A percentile compares a stretch with the other conserved stretches of the same genome.
Evolutionary conservation across 1,140 invertebrate species (phyloP).

Genomic region (Colletes latitarsis): DNA sequence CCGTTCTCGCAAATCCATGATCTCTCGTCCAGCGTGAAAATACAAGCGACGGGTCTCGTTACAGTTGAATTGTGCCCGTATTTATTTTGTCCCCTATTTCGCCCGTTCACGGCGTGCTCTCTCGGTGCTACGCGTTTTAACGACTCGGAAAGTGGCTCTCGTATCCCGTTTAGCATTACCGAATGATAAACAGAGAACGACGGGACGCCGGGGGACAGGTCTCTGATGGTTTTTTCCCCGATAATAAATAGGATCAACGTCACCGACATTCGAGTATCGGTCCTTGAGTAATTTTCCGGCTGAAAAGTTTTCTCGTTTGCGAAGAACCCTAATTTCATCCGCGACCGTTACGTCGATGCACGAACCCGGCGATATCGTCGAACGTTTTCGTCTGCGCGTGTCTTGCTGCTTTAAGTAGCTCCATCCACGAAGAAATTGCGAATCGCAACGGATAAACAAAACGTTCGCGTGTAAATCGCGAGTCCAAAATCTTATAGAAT

Average conservation of each 20-base stretch:
- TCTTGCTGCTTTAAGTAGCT: neutral
- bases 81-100: conserved; percentile 37
- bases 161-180: neutral
- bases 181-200: neutral
- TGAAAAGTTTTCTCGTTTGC: conserved; percentile 45
- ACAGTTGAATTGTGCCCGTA: conserved; percentile 52
- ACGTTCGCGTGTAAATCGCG: too few species aligned
- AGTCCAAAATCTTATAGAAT: too few species aligned
- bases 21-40: conserved; percentile 44
- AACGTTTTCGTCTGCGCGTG: conserved; percentile 8
- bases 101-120: neutral
- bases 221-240: neutral
- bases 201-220: too few species aligned
- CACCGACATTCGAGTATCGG: conserved; percentile 1
- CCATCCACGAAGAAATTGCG: too few species aligned
- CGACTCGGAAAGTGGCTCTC: conserved; percentile 2
- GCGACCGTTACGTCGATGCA: neutral
- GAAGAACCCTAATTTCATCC: conserved; percentile 31
- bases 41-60: conserved; percentile 48
- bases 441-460: too few species aligned
- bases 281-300: conserved; percentile 40
- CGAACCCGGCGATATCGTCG: conserved; percentile 17
- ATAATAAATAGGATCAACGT: conserved; percentile 18
- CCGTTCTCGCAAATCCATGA: conserved; percentile 34
- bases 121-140: conserved; percentile 1